These are phyloP conservation scores for Catalaphyllia jardinei DNA, from an alignment of 64 coral and sea anemone genomes.

Conservation along the genomic window DNA sequence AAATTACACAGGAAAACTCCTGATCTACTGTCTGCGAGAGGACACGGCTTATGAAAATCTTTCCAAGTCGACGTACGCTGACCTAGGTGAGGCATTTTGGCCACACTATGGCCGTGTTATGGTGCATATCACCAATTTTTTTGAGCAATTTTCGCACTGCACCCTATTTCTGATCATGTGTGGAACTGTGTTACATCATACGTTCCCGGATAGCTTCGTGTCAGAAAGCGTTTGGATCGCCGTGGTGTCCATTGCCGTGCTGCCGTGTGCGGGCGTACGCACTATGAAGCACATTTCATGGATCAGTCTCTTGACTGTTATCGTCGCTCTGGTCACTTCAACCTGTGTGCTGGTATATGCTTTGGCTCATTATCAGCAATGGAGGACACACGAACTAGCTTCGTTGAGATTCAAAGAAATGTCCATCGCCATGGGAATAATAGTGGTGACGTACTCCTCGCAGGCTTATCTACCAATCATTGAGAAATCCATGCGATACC, in stretches of 20 bases:
- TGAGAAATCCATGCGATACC: conserved; percentile 83
- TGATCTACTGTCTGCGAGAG: conserved; percentile 88
- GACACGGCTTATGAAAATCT: conserved; percentile 72
- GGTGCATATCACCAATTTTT: conserved; percentile 90
- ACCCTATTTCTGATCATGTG: conserved; percentile 94
- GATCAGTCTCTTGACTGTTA: conserved; percentile 90
- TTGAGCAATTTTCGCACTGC: conserved; percentile 94
- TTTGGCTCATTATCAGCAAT: conserved; percentile 63
- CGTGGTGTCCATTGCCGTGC: conserved; percentile 75
- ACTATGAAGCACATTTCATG: conserved; percentile 90
- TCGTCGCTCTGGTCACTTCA: conserved; percentile 81
- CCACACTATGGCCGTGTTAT: conserved; percentile 83
- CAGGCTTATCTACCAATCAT: conserved; percentile 87
- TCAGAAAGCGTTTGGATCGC: conserved; percentile 94
- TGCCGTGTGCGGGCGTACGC: conserved; percentile 78
- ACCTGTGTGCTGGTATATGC: conserved; percentile 87
- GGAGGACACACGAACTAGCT: conserved; percentile 77
- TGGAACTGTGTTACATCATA: conserved; percentile 89
- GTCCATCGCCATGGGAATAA: conserved; percentile 83
- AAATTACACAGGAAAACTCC: conserved; percentile 90
- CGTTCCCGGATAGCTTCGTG: conserved; percentile 85
- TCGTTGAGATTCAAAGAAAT: conserved; percentile 75
- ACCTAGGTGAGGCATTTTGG: conserved; percentile 90
- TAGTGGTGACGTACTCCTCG: conserved; percentile 81
- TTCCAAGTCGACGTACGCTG: conserved; percentile 74